phyloP scores from a whole-genome alignment of 2,113 vertebrate species.

The Alosa alosa region DNA sequence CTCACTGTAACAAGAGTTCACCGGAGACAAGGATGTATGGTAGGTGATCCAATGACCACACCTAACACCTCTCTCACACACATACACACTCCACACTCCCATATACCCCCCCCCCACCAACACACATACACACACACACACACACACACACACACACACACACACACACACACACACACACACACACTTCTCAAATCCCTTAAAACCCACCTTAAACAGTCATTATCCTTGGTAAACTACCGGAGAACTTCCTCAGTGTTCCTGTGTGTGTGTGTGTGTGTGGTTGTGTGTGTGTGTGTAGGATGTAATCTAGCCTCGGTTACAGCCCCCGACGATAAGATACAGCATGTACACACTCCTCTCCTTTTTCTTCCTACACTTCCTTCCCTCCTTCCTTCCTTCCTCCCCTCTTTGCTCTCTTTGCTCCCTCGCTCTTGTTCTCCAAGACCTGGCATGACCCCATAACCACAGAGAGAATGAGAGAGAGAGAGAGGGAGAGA shows the following conservation, averaged over 20 bases:
- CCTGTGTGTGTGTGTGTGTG: background rate
- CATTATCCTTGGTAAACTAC: constrained; percentile 52
- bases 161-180: background rate
- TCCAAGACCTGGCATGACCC: background rate
- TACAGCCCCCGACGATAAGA: background rate
- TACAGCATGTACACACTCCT: background rate
- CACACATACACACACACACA: background rate
- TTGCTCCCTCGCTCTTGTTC: background rate
- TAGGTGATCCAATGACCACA: background rate
- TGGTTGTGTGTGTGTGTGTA: constrained; percentile 6
- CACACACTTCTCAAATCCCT: constrained; percentile 22
- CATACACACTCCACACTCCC: background rate
- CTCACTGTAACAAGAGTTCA: background rate
- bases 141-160: background rate
- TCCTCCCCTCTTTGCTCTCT: background rate
- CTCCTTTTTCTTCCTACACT: background rate
- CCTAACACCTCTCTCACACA: background rate
- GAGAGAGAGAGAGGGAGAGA: constrained; percentile 29
- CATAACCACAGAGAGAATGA: background rate
- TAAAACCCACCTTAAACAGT: constrained; percentile 46
- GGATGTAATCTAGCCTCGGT: constrained; percentile 12
- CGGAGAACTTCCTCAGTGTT: constrained; percentile 42
- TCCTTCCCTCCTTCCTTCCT: background rate
- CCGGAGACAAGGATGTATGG: constrained; percentile 2
- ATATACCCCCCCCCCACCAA: background rate